Evolutionary conservation across 2,113 vertebrate species (phyloP).

Genomic region (Sciurus niger): DNA sequence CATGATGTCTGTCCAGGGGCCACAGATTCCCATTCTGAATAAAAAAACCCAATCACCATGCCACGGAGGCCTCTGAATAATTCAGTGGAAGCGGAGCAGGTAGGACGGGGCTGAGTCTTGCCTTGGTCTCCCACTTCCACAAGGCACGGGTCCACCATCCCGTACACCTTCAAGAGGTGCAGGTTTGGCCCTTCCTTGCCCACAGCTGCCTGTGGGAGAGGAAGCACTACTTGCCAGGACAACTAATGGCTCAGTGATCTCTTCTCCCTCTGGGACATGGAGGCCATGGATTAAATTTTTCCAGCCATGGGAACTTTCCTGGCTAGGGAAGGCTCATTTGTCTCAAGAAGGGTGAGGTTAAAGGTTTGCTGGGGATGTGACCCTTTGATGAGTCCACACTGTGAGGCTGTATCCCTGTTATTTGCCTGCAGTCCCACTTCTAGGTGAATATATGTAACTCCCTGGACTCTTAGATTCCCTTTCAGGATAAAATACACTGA

Average conservation of each 20-base stretch:
- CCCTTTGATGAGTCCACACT: too few relatives aligned
- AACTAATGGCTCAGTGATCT: background rate
- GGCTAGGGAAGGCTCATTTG: background rate
- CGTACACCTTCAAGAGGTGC: too few relatives aligned
- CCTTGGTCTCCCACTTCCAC: too few relatives aligned
- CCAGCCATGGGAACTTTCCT: background rate
- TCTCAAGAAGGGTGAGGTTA: background rate
- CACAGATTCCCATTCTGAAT: too few relatives aligned
- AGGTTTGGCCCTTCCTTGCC: too few relatives aligned
- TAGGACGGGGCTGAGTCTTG: too few relatives aligned
- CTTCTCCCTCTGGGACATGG: background rate
- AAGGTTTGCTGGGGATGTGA: background rate
- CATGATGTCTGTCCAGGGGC: too few relatives aligned
- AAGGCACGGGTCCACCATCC: too few relatives aligned
- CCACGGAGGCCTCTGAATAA: too few relatives aligned
- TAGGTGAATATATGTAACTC: background rate
- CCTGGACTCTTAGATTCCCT: background rate
- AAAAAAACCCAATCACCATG: too few relatives aligned
- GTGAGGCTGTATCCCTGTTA: background rate
- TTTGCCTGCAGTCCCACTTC: background rate
- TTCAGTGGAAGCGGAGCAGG: too few relatives aligned
- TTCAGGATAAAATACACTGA: background rate
- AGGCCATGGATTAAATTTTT: background rate
- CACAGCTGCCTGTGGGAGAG: too few relatives aligned
- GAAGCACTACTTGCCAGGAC: background rate